Percentiles rank a stretch among this genome's conserved stretches.
phyloP scores from a whole-genome alignment of 2,888 invertebrate species.

The Erpobdella octoculata region DNA sequence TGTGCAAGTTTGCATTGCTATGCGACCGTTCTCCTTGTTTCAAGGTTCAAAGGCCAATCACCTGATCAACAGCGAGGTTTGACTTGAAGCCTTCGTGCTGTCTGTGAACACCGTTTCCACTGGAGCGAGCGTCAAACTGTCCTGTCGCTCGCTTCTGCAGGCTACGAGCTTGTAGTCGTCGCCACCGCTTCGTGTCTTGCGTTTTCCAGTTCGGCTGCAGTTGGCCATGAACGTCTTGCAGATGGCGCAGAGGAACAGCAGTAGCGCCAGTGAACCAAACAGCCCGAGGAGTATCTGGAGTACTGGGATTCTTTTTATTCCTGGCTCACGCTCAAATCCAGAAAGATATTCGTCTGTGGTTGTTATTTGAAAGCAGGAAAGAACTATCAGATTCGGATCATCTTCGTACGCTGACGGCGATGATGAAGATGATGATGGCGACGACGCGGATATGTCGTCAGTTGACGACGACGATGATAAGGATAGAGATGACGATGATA shows the following conservation, averaged over 20 bases:
- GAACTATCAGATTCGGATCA: not conserved
- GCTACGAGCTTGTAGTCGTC: conserved; percentile 14
- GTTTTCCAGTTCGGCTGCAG: not conserved
- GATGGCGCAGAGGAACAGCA: not conserved
- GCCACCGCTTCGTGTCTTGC: not conserved
- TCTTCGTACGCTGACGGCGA: not conserved
- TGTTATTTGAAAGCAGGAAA: not conserved
- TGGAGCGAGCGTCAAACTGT: not conserved
- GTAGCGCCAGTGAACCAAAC: conserved; percentile 7
- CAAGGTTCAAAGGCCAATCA: too few species aligned
- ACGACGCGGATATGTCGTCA: too few species aligned
- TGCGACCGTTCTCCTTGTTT: too few species aligned
- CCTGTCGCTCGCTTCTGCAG: not conserved
- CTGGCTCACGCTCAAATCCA: conserved; percentile 8
- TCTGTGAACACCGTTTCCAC: not conserved
- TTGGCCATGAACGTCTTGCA: conserved; percentile 1
- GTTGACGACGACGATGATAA: not conserved
- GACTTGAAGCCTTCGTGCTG: not conserved
- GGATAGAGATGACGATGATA: not conserved
- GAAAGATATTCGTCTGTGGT: not conserved
- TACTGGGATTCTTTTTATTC: not conserved
- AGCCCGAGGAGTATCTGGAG: conserved; percentile 13
- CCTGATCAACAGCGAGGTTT: not conserved
- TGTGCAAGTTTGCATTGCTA: too few species aligned
- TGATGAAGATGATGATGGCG: too few species aligned